These are phyloP conservation scores for Phrynosoma blainvillii DNA, from an alignment of 2,113 vertebrate genomes.

Conservation along the genomic window DNA sequence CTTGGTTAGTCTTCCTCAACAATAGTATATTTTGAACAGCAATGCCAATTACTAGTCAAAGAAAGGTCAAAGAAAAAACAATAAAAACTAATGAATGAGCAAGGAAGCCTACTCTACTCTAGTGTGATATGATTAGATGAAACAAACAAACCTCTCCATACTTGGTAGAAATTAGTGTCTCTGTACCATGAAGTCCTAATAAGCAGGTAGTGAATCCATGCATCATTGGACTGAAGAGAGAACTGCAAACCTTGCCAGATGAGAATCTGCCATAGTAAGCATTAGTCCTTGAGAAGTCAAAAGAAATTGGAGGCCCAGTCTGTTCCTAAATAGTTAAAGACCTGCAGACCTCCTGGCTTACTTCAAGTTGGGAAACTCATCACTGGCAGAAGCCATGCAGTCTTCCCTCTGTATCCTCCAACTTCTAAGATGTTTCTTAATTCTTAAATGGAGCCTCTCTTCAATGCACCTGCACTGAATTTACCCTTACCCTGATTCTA, in stretches of 20 bases:
- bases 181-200: not conserved
- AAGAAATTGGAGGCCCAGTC: not conserved
- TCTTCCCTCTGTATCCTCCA: not conserved
- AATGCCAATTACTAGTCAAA: not conserved
- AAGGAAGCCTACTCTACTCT: not conserved
- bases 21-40: not conserved
- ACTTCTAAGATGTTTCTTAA: not conserved
- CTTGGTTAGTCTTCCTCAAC: not conserved
- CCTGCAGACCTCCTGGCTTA: not conserved
- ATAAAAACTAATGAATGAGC: not conserved
- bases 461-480: not conserved
- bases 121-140: not conserved
- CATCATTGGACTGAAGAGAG: too few relatives aligned
- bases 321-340: not conserved
- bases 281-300: not conserved
- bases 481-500: not conserved
- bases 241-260: not conserved
- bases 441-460: not conserved
- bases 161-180: too few relatives aligned
- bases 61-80: not conserved
- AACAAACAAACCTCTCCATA: too few relatives aligned
- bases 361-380: not conserved
- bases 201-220: not conserved
- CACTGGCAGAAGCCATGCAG: not conserved
- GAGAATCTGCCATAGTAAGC: not conserved